A percentile compares a stretch with the other conserved stretches of the same genome.
Conservation (phyloP, 2,797 vertebrate genomes). For the Tiaroga cobitis region DNA sequence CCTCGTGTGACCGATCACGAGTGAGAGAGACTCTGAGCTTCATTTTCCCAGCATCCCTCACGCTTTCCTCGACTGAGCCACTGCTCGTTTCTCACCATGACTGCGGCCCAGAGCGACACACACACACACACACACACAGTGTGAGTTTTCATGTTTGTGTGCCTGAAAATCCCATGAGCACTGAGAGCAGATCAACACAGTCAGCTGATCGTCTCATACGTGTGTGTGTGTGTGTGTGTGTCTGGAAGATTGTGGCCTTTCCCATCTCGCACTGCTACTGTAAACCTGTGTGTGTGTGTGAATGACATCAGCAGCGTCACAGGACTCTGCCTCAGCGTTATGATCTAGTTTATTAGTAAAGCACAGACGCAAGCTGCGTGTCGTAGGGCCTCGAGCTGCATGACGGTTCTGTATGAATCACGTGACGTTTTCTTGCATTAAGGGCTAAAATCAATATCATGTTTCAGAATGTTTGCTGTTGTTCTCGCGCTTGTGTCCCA, state of each 20-base stretch:
- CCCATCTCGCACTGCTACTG: background rate
- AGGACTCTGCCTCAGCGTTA: background rate
- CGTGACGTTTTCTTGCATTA: background rate
- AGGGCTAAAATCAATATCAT: conserved; percentile 4
- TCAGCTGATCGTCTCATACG: background rate
- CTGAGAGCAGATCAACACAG: background rate
- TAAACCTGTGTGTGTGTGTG: background rate
- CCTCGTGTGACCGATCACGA: conserved; percentile 72
- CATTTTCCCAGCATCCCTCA: background rate
- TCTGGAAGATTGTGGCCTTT: background rate
- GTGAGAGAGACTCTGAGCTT: background rate
- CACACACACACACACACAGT: no score
- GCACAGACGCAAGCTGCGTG: background rate
- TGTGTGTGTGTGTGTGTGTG: background rate
- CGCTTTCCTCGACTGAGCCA: background rate
- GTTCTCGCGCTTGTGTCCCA: background rate
- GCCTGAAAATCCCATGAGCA: background rate
- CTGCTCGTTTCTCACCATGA: background rate
- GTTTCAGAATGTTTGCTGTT: background rate
- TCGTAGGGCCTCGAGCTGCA: background rate
- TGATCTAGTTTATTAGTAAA: background rate
- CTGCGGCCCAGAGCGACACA: background rate
- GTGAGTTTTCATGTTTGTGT: background rate
- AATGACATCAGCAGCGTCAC: background rate
- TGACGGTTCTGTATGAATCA: background rate